phyloP scores from a whole-genome alignment of 30 jellyfish, hydroid and myxozoan genomes.

The Turritopsis rubra region DNA sequence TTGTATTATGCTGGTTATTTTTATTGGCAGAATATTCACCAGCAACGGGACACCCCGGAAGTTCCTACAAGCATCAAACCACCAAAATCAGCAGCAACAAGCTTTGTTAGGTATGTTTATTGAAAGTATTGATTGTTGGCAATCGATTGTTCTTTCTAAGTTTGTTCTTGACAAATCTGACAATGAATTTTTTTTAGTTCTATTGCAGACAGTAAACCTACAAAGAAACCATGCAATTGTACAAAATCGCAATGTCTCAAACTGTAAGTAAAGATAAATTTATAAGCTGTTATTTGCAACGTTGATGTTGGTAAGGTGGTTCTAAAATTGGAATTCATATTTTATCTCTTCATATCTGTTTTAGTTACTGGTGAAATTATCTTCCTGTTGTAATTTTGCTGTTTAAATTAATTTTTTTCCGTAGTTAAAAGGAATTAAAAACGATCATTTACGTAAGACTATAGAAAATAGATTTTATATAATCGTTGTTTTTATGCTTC shows the following conservation, averaged over 20 bases:
- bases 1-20: not conserved
- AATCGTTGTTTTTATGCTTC: too few relatives aligned
- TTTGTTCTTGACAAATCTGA: not conserved
- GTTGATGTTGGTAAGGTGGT: too few relatives aligned
- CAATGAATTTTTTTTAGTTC: conserved; percentile 6
- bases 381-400: too few relatives aligned
- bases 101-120: not conserved
- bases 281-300: not conserved
- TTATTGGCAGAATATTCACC: not conserved
- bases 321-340: too few relatives aligned
- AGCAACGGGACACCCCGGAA: not conserved
- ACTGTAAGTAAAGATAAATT: conserved; percentile 52
- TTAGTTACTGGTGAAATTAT: too few relatives aligned
- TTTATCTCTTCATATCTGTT: too few relatives aligned
- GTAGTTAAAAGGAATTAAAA: too few relatives aligned
- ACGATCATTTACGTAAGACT: too few relatives aligned
- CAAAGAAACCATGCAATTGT: conserved; percentile 87
- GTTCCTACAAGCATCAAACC: not conserved
- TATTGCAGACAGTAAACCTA: conserved; percentile 48
- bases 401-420: too few relatives aligned
- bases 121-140: too few relatives aligned
- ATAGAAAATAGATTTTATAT: too few relatives aligned
- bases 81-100: not conserved
- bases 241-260: conserved; percentile 87
- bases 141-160: not conserved